Evolutionary conservation across 1,140 invertebrate genomes (phyloP), one percentile per base, ranked within the genome.

Genomic region (Micrasema minimum): DNA sequence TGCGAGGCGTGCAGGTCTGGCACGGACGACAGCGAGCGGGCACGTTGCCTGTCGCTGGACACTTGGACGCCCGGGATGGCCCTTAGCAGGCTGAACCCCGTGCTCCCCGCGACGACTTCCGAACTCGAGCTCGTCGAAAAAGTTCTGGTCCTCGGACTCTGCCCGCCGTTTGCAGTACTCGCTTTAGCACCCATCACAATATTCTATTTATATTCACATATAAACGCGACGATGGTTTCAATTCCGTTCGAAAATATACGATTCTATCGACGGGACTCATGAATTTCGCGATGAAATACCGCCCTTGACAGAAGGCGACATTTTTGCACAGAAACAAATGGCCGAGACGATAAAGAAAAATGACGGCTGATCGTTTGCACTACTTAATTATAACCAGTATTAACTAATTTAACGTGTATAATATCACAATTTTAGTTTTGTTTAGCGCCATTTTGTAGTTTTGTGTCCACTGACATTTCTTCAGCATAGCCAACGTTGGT

Each of bases 21-120:
- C 69, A 95, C 93, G 70, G 92, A 93, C 53, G 93, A 94, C 68
- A 95, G 81, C 16, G 92, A 94, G 69, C 93, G 86, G 14, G 93
- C 92, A 69, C 93, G 83, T 79, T 94, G 92, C 76, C 93, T 85
- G 76, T 91, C 92, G 75, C 88, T 89, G 14, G 89, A 86, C 72
- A 91, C 87, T 78, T 90, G 86, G 57, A 90, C 88, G 16, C 62
- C 90, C 18, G 90, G 90, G 72, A 93, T 83, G 18, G 91, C 90
- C 45, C 91, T 87, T 73, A 93, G 82, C 76, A 93, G 84, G 74
- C 90, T 90, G 76, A 92, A 92, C 35, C 91, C 91, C 76, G 88
- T 88, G 11, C 85, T 81, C 37, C 82, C 81, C 69, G 89, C 85
- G 69, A 90, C 90, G 55, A 88, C 88, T 71, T 88, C 88, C 41